These are phyloP conservation scores for Megaptera novaeangliae DNA, from an alignment of 2,113 vertebrate genomes.

Conservation along the genomic window DNA sequence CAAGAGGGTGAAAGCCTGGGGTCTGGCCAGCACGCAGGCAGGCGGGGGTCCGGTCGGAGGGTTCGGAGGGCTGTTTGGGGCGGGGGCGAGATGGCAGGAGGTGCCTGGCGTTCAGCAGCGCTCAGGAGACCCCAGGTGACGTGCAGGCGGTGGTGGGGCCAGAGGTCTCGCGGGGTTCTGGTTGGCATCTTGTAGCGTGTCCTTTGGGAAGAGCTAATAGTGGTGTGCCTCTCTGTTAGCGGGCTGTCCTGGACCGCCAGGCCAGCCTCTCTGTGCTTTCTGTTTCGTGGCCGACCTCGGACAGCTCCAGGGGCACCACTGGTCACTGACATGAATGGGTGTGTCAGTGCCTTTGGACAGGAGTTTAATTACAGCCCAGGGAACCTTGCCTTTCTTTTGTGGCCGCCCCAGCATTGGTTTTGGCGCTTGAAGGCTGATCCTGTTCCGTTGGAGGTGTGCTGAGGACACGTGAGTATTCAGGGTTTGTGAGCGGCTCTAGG, in stretches of 20 bases:
- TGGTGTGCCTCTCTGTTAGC: not conserved
- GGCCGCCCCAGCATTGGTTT: fast-evolving
- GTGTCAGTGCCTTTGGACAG: constrained; percentile 48
- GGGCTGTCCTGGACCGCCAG: not conserved
- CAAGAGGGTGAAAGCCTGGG: fast-evolving
- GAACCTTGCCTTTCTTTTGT: not conserved
- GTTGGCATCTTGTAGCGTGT: not conserved
- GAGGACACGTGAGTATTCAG: not conserved
- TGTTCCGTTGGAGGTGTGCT: not conserved
- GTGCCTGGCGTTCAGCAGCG: fast-evolving
- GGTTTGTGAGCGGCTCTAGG: not conserved
- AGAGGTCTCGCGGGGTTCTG: not conserved
- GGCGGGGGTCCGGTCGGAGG: not conserved
- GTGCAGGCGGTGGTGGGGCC: not conserved
- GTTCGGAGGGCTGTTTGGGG: not conserved
- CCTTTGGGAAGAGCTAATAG: fast-evolving
- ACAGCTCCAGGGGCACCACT: not conserved
- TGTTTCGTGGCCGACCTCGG: not conserved
- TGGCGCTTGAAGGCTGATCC: not conserved
- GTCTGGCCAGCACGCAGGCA: not conserved
- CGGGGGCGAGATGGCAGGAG: fast-evolving
- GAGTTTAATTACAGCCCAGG: constrained; percentile 61
- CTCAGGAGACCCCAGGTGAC: fast-evolving
- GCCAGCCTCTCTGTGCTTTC: not conserved
- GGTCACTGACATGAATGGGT: constrained; percentile 48